Conservation (phyloP, 1,140 invertebrate species). For the Drosophila cardini region DNA sequence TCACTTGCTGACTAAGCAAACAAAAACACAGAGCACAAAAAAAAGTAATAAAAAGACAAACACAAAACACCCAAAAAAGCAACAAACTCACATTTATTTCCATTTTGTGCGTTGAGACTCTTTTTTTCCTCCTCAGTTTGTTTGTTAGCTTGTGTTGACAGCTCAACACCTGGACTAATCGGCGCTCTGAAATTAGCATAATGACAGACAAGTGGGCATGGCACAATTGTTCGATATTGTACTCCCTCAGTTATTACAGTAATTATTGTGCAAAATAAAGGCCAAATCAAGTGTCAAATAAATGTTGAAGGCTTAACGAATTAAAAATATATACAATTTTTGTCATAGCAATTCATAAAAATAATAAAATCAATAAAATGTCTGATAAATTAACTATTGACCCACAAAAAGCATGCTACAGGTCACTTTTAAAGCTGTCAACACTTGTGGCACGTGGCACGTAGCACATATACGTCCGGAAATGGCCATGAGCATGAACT, state of each 20-base stretch:
- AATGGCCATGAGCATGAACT: background rate
- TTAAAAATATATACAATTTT: background rate
- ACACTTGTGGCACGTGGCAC: background rate
- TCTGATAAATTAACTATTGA: constrained; percentile 13
- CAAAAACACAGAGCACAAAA: constrained; percentile 43
- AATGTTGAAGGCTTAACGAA: background rate
- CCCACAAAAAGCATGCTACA: background rate
- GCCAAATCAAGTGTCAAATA: constrained; percentile 4
- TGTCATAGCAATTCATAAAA: constrained; percentile 10
- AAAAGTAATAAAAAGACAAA: constrained; percentile 2
- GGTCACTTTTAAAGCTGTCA: constrained; percentile 16
- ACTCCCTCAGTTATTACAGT: constrained; percentile 32
- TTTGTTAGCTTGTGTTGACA: constrained; percentile 42
- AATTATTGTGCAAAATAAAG: constrained; percentile 1
- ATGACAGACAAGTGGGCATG: constrained; percentile 46
- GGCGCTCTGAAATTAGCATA: constrained; percentile 62
- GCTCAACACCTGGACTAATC: constrained; percentile 59
- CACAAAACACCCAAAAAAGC: constrained; percentile 7
- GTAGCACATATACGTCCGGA: background rate
- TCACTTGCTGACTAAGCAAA: constrained; percentile 66
- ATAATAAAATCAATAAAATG: constrained; percentile 27
- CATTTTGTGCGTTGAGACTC: constrained; percentile 5
- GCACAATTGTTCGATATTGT: constrained; percentile 16
- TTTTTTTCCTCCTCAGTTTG: background rate
- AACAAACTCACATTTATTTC: constrained; percentile 22